Base-by-base conservation (phyloP, 2,888 invertebrate species). In the Leptarthrus brevirostris region DNA sequence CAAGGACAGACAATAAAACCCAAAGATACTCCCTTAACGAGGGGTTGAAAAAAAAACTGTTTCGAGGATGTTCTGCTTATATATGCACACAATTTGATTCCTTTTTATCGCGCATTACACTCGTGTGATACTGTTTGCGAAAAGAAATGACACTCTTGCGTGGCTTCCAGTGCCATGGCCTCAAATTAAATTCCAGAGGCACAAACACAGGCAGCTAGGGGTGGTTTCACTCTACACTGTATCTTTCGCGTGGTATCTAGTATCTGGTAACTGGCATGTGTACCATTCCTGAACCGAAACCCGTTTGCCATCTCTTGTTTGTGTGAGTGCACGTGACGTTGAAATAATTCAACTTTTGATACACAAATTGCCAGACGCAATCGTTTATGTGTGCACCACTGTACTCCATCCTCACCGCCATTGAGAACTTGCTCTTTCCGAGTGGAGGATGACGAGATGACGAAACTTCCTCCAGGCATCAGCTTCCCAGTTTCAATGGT, bases 81-180 rank as follows among this genome's bases (percentile, higher is more conserved):
- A 70, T 22, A 54, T 44, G 16, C 14, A 16, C 71, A 44, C 8
- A 69, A 12, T 40, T 20, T 8, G 26, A 14, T 22, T 20, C n/a
- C 52, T 40, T 70, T 52, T 20, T 30, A 6, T 12, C 20, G 47
- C 22, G 26, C 30, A 26, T 30, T 52, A 18, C 54, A 22, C 6
- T 20, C 30, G 40, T 12, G 30, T 40, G 71, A 54, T 71, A 71
- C 71, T 40, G 71, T 71, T 54, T 66, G 66, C 61, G 49, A 66
- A 66, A 66, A 66, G 66, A 66, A 66, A 47, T 44, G 66, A 66
- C 66, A 66, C 66, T 47, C 66, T 66, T 66, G 66, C 66, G 66
- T 66, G 47, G 47, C 56, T 47, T 44, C 66, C 26, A 47, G 47
- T 22, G 36, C 34, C 6, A 12, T 16, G 14, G 47, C 18, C 26